Evolutionary conservation across 53 echinoderm and acorn worm species (phyloP).

Genomic region (Echinometra lucunter): DNA sequence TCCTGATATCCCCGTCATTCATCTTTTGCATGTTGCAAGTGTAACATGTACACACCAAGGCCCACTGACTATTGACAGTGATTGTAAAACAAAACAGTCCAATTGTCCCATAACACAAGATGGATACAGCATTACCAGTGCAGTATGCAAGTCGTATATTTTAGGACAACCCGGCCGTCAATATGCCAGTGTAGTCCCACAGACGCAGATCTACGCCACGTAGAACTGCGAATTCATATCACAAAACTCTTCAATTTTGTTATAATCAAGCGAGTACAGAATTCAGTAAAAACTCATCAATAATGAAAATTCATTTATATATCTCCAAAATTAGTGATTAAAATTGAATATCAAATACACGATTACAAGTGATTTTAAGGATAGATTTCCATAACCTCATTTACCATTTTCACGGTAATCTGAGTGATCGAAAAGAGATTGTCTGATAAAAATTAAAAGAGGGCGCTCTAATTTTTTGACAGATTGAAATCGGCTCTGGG

Average conservation of each 20-base stretch:
- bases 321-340: neutral
- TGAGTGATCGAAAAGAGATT: slow-evolving; percentile 54
- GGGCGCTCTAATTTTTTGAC: neutral
- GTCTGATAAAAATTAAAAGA: neutral
- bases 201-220: neutral
- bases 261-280: neutral
- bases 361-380: slow-evolving; percentile 39
- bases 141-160: neutral
- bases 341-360: neutral
- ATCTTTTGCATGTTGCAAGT: too few relatives aligned
- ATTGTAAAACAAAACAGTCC: too few relatives aligned
- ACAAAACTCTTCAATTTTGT: neutral
- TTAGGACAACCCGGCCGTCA: neutral
- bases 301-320: neutral
- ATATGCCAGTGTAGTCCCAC: neutral
- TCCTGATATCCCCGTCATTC: too few relatives aligned
- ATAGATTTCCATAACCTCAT: slow-evolving; percentile 1
- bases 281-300: neutral
- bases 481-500: too few relatives aligned
- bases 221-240: neutral
- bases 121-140: neutral
- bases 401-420: slow-evolving; percentile 61
- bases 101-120: too few relatives aligned
- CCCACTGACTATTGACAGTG: too few relatives aligned
- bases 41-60: too few relatives aligned